These are phyloP conservation scores for Neomonachus schauinslandi DNA, from an alignment of 2,113 vertebrate genomes.

Conservation along the genomic window DNA sequence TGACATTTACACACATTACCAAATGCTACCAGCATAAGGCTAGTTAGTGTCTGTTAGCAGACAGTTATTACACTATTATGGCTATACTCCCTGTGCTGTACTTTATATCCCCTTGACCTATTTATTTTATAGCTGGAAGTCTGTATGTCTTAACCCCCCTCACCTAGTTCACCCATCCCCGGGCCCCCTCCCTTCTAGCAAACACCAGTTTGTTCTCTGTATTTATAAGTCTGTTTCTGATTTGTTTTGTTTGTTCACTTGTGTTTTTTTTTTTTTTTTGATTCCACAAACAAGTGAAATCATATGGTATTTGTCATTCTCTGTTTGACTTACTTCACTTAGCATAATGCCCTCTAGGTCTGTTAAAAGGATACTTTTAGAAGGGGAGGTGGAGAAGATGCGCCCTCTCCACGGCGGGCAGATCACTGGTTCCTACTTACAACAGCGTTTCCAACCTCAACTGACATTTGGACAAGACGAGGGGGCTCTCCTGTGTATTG, in stretches of 20 bases:
- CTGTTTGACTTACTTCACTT: background rate
- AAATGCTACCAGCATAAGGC: background rate
- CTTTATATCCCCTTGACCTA: background rate
- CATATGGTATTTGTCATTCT: background rate
- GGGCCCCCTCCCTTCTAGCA: background rate
- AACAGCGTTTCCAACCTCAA: background rate
- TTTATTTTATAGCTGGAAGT: background rate
- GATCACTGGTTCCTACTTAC: background rate
- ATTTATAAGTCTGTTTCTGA: background rate
- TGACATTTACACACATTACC: background rate
- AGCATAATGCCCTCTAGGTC: background rate
- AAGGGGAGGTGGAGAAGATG: background rate
- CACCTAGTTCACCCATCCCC: background rate
- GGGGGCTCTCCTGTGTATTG: background rate
- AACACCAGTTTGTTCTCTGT: background rate
- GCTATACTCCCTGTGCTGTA: background rate
- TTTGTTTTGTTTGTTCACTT: background rate
- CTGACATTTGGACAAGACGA: background rate
- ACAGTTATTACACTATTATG: background rate
- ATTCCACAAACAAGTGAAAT: background rate
- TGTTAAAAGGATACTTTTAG: background rate
- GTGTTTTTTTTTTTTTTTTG: background rate
- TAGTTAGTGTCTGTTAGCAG: background rate
- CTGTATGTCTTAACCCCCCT: background rate
- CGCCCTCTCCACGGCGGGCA: background rate